These are phyloP conservation scores for Ochropleura leucogaster DNA, from an alignment of 2,888 invertebrate species.

Conservation along the genomic window DNA sequence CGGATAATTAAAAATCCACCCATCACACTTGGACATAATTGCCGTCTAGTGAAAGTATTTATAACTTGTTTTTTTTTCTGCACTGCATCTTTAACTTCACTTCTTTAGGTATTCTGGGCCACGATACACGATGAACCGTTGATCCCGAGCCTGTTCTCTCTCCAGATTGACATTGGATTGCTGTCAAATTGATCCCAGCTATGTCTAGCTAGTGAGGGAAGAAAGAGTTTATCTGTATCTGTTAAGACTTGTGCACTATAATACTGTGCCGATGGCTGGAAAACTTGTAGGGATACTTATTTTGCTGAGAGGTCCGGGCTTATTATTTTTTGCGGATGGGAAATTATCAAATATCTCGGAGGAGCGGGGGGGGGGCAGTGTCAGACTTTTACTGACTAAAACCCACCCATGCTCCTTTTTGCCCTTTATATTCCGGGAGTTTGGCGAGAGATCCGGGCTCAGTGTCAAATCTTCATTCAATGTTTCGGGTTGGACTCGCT, in stretches of 20 bases:
- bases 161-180: neutral
- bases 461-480: neutral
- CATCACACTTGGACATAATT: constrained; percentile 39
- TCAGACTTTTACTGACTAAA: no score
- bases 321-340: no score
- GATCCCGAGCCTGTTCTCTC: neutral
- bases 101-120: neutral
- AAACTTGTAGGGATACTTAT: neutral
- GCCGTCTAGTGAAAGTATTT: constrained; percentile 44
- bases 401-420: no score
- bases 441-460: no score
- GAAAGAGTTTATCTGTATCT: neutral
- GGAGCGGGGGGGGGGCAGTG: no score
- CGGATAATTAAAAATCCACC: constrained; percentile 52
- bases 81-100: constrained; percentile 6
- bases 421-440: no score
- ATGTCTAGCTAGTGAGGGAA: neutral
- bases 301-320: neutral
- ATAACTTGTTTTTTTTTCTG: constrained; percentile 23
- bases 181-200: neutral
- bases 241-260: neutral
- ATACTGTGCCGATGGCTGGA: neutral
- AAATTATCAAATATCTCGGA: no score
- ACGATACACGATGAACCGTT: neutral
- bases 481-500: neutral